Evolutionary conservation across 2,888 invertebrate species (phyloP), one percentile per base, ranked within the genome.

Genomic region (Meghimatium bilineatum): DNA sequence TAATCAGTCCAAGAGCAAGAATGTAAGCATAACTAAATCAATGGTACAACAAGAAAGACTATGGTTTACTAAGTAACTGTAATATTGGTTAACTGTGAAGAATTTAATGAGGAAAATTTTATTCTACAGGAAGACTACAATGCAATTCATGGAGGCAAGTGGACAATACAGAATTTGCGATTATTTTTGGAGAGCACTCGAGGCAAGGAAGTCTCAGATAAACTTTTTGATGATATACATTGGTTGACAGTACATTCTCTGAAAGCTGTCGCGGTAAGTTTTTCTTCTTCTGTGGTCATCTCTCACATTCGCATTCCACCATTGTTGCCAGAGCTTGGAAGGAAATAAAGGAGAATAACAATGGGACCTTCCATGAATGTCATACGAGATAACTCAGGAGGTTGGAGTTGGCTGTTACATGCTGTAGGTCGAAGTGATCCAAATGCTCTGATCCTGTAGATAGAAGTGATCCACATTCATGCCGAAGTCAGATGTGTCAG

Each of bases 101-200:
- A 8, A 63, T 29, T 66, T 29, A 32, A 8, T 17, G 10, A 2
- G 29, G 8, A 10, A 56, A 32, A 32, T 67, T 74, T 56, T 90
- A 94, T 74, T 52, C 52, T 32, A 5, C 89, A 96, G 96, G 97
- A 97, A 52, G 98, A 98, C 92, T 99, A 98, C 93, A 99, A 99
- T 93, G 96, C 96, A 87, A 95, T 97, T 79, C 98, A 98, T 91
- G 98, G 98, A 17, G 98, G 98, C 0, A 99, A 99, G 94, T 96
- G 98, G 95, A 97, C 97, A 81, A 96, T 98, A 23, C 96, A 97
- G 92, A 98, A 98, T 95, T 94, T 99, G 82, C 95, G 97, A 76
- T 94, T 98, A 14, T 98, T 97, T 93, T 94, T 99, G 90, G 98
- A 98, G 93, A 97, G 98, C 80, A 98, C 97, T 0, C 95, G 96